Conservation (phyloP, 2,888 invertebrate species). For the Amblyjoppa proteus region DNA sequence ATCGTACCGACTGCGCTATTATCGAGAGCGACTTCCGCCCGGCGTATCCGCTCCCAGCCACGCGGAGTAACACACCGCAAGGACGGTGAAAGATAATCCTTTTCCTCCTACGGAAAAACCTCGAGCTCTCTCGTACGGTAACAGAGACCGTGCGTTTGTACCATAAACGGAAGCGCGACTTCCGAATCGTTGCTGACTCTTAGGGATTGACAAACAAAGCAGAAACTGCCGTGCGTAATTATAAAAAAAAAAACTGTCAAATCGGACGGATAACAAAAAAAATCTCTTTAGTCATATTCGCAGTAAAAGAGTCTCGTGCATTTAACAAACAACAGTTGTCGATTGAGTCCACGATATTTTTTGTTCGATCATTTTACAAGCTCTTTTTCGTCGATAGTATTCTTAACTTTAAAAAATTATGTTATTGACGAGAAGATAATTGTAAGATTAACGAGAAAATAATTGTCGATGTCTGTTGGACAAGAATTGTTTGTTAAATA, state of each 20-base stretch:
- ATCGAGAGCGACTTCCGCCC: conserved; percentile 65
- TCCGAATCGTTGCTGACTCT: background rate
- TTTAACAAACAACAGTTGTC: background rate
- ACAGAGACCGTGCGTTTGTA: background rate
- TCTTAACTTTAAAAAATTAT: background rate
- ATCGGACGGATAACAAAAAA: background rate
- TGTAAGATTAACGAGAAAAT: background rate
- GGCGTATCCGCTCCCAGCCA: conserved; percentile 64
- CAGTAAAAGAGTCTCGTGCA: background rate
- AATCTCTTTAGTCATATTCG: background rate
- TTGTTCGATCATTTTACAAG: background rate
- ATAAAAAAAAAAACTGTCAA: background rate
- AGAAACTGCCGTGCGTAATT: background rate
- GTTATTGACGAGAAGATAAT: background rate
- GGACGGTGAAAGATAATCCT: conserved; percentile 31
- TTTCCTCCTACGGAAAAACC: conserved; percentile 31
- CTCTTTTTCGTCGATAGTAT: background rate
- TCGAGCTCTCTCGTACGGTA: background rate
- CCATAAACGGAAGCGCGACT: background rate
- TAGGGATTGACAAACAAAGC: background rate
- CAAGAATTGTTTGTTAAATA: background rate
- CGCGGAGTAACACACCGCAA: conserved; percentile 1
- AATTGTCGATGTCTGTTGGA: too few species aligned
- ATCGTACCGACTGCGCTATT: conserved; percentile 61
- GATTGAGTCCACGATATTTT: background rate